Evolutionary conservation across 2,797 vertebrate species (phyloP), one percentile per base, ranked within the genome.

Genomic region (Ispidina picta): DNA sequence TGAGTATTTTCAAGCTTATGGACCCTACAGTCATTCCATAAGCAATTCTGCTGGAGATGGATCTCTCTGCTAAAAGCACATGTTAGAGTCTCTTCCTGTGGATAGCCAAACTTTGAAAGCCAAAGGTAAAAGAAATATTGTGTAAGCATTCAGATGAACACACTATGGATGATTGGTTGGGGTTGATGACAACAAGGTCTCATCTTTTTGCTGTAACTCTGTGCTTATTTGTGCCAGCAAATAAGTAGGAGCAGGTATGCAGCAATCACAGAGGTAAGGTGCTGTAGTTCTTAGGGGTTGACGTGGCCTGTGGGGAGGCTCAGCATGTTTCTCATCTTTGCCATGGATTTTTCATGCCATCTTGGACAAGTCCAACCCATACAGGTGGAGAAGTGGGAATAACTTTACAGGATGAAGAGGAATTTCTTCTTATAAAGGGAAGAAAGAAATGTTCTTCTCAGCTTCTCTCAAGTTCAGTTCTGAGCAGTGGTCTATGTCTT

Each of bases 1-100:
- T 41, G 49, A 88, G 52, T 68, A 39, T 92, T 87, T 64, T 82
- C 79, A 91, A 75, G 44, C 21, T 85, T 52, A 46, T 59, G 58
- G 35, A 80, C 29, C 19, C 9, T 74, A 41, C 52, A n/a, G 76
- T 86, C 28, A 22, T 92, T 93, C 60, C 31, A 15, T 64, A 72
- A 91, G 20, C 22, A 69, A 8, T 49, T 69, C 46, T 74, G 22
- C 60, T 92, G 44, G 66, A 90, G 84, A 35, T 37, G 6, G 29
- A 73, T 54, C 19, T 43, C 48, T 76, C 26, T 77, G 16, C 70
- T 90, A 10, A 39, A 86, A 90, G 75, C 33, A 77, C 62, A 60
- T 25, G 28, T 92, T 37, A 39, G 46, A 51, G 9, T 81, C 22
- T 75, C 37, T 88, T 73, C 51, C 49, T 58, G 52, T 28, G 39